Evolutionary conservation across 2,888 invertebrate genomes (phyloP), one percentile per base, ranked within the genome.

Genomic region (Sarcophaga rosellei): DNA sequence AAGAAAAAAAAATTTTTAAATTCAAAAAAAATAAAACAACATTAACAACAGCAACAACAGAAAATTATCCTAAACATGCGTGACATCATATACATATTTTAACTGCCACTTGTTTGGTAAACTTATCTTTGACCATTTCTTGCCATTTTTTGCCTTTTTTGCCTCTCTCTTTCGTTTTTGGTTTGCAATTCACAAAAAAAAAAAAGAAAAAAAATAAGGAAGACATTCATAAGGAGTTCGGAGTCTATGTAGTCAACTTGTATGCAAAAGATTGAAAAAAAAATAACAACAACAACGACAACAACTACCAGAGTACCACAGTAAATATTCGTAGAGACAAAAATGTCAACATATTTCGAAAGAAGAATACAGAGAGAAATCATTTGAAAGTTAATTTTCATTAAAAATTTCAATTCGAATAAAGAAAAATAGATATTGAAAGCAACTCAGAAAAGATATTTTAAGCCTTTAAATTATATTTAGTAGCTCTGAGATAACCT

Each of bases 71-170:
- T 84, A 80, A 84, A 84, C 79, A 84, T 84, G 84, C 84, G 84
- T 84, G 84, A 84, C 84, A 84, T 84, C 84, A 84, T 80, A 84
- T 80, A 84, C 84, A 84, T 84, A 84, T 80, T 80, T 80, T 79
- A 76, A 72, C 84, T 84, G 79, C 84, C 79, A 84, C 84, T 84
- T 84, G 84, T 84, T 82, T 80, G 79, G 75, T 84, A 84, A 84
- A 80, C 84, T 84, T 84, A 84, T 84, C 84, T 84, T 21, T 61
- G 6, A 77, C 65, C 65, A 82, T 69, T 82, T 77, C 59, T 35
- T 35, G 35, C 35, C 35, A 35, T 35, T 35, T 35, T 6, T 35
- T 35, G 6, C 23, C 59, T 17, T 63, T 65, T 59, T 65, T 17
- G 62, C 1, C 63, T 35, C 62, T 35, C 61, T 76, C 21, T 47